These are phyloP conservation scores for Dryobotodes eremita DNA, from an alignment of 2,888 invertebrate species.

Conservation along the genomic window DNA sequence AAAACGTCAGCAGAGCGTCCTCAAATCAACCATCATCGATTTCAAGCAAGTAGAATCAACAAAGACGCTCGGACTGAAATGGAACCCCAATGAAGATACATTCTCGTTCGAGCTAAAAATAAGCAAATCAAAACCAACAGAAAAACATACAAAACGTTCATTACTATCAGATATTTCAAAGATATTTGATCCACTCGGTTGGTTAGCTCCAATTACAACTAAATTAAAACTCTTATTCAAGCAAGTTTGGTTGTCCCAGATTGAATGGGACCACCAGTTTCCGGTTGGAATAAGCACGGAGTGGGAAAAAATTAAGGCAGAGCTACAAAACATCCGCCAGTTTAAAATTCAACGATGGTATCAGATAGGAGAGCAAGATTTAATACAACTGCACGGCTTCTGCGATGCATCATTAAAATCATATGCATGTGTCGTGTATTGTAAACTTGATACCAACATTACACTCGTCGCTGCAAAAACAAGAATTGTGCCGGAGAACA, in stretches of 20 bases:
- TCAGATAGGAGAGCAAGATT: not conserved
- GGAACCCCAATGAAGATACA: not conserved
- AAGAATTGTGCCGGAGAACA: not conserved
- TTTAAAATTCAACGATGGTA: not conserved
- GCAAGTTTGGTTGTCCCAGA: slow-evolving; percentile 10
- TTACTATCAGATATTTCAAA: not conserved
- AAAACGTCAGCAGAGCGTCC: no score
- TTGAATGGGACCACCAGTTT: slow-evolving; percentile 8
- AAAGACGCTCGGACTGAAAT: slow-evolving; percentile 4
- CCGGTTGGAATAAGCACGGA: slow-evolving; percentile 3
- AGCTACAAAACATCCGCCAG: not conserved
- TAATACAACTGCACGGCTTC: slow-evolving; percentile 9
- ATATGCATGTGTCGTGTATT: slow-evolving; percentile 7
- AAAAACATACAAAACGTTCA: not conserved
- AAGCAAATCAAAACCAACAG: not conserved
- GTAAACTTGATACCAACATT: slow-evolving; percentile 2
- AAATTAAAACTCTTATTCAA: slow-evolving; percentile 13
- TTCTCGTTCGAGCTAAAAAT: slow-evolving; percentile 6
- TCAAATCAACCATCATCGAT: no score
- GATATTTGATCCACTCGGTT: not conserved
- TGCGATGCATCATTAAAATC: slow-evolving; percentile 1
- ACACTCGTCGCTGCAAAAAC: not conserved
- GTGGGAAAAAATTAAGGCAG: not conserved
- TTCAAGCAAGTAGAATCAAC: not conserved
- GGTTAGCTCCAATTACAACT: not conserved